Percentiles rank a stretch among this genome's conserved stretches.
Evolutionary conservation across 1,140 invertebrate species (phyloP).

Genomic region (Stegodyphus mimosarum): DNA sequence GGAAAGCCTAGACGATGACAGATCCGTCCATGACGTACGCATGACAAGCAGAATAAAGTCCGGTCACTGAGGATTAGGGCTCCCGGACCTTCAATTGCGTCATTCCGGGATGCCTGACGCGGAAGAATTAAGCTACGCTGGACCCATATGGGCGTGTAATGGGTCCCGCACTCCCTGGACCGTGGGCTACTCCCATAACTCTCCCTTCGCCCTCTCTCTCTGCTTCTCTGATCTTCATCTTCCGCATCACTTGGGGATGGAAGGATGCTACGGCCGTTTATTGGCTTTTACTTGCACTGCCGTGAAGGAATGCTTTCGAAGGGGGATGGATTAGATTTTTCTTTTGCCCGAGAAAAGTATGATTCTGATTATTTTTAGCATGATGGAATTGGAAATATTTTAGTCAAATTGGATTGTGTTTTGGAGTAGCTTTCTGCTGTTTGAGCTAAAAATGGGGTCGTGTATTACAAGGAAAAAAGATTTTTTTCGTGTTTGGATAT

Average conservation of each 20-base stretch:
- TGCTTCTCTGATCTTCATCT: constrained; percentile 26
- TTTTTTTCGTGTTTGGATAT: too few relatives aligned
- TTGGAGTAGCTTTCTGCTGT: background rate
- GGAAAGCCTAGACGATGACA: background rate
- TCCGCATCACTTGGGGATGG: constrained; percentile 58
- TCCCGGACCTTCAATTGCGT: constrained; percentile 50
- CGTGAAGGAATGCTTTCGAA: background rate
- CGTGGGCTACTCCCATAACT: constrained; percentile 53
- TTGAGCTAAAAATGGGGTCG: too few relatives aligned
- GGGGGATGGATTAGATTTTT: constrained; percentile 4
- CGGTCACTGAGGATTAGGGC: constrained; percentile 52
- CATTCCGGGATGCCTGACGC: constrained; percentile 51
- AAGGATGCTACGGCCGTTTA: constrained; percentile 49
- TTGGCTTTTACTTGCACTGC: constrained; percentile 42
- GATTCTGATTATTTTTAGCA: background rate
- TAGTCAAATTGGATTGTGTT: background rate
- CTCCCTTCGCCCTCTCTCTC: constrained; percentile 14
- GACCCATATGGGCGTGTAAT: constrained; percentile 60
- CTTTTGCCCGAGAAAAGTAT: background rate
- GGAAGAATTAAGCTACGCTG: constrained; percentile 60
- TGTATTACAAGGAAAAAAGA: too few relatives aligned
- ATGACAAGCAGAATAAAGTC: constrained; percentile 60
- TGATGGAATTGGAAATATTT: background rate
- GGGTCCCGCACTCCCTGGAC: constrained; percentile 53
- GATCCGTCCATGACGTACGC: constrained; percentile 27